These are phyloP conservation scores for Pectinophora gossypiella DNA, from an alignment of 1,140 invertebrate genomes.

Conservation along the genomic window DNA sequence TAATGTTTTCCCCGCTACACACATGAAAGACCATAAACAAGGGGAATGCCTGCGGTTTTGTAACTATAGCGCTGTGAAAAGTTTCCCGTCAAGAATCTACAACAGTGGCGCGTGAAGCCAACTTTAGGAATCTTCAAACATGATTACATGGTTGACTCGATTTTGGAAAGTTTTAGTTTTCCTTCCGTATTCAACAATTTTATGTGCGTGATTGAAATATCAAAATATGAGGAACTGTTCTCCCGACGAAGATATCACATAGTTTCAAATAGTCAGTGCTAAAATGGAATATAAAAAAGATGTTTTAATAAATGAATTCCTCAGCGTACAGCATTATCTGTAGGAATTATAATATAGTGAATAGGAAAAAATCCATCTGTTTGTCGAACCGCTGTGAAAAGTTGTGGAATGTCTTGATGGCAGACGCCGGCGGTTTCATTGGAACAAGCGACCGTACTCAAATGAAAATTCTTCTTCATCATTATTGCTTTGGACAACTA, in stretches of 20 bases:
- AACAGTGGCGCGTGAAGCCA: background rate
- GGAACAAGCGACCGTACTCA: constrained; percentile 33
- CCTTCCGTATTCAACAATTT: too few species aligned
- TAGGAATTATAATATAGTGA: too few species aligned
- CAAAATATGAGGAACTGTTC: too few species aligned
- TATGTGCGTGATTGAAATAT: too few species aligned
- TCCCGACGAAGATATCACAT: too few species aligned
- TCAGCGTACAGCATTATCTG: too few species aligned
- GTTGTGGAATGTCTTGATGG: constrained; percentile 52
- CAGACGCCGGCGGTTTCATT: constrained; percentile 26
- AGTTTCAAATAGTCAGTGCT: too few species aligned
- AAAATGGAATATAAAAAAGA: too few species aligned
- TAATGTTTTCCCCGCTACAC: background rate
- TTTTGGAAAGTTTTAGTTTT: background rate
- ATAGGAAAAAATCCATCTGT: too few species aligned
- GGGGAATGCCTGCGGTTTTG: background rate
- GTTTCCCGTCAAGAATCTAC: background rate
- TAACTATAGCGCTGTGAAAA: background rate
- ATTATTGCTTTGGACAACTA: constrained; percentile 44
- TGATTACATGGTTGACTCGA: background rate
- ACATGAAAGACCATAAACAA: background rate
- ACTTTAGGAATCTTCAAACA: background rate
- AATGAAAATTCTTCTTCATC: constrained; percentile 61
- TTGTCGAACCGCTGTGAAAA: constrained; percentile 37
- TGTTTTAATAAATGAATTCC: too few species aligned